Percentiles rank a stretch among this genome's conserved stretches.
These are phyloP conservation scores for Cistogaster globosa DNA, from an alignment of 2,888 invertebrate species.

Conservation along the genomic window DNA sequence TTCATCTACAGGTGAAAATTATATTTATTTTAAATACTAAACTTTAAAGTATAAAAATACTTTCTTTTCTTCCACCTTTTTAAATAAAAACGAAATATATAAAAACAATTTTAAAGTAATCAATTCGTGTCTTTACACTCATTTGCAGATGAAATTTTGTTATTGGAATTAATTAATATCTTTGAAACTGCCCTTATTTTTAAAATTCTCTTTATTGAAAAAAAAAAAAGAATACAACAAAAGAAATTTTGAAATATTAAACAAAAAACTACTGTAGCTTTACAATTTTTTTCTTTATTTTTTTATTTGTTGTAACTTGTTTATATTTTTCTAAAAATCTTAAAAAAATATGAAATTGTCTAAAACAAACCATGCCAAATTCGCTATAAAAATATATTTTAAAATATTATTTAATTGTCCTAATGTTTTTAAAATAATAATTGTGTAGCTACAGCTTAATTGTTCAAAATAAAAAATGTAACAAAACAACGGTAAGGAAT, in stretches of 20 bases:
- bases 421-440: slow-evolving; percentile 74
- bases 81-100: not conserved
- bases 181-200: slow-evolving; percentile 20
- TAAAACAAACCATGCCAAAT: slow-evolving; percentile 72
- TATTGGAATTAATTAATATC: slow-evolving; percentile 63
- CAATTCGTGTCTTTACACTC: slow-evolving; percentile 34
- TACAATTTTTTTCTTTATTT: slow-evolving; percentile 78
- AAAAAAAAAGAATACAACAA: slow-evolving; percentile 61
- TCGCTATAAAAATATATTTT: slow-evolving; percentile 71
- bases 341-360: slow-evolving; percentile 40
- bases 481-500: slow-evolving; percentile 62
- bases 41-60: not conserved
- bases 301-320: slow-evolving; percentile 50
- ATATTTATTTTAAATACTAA: slow-evolving; percentile 60
- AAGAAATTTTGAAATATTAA: slow-evolving; percentile 59
- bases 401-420: slow-evolving; percentile 61
- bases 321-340: slow-evolving; percentile 71
- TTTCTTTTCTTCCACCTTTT: not conserved
- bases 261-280: slow-evolving; percentile 81
- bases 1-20: slow-evolving; percentile 72
- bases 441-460: slow-evolving; percentile 79
- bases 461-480: slow-evolving; percentile 35
- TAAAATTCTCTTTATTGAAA: slow-evolving; percentile 31
- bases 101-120: not conserved
- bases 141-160: slow-evolving; percentile 73